Percentiles rank a stretch among this genome's conserved stretches.
Evolutionary conservation across 2,113 vertebrate genomes (phyloP).

Genomic region (Strix aluco): DNA sequence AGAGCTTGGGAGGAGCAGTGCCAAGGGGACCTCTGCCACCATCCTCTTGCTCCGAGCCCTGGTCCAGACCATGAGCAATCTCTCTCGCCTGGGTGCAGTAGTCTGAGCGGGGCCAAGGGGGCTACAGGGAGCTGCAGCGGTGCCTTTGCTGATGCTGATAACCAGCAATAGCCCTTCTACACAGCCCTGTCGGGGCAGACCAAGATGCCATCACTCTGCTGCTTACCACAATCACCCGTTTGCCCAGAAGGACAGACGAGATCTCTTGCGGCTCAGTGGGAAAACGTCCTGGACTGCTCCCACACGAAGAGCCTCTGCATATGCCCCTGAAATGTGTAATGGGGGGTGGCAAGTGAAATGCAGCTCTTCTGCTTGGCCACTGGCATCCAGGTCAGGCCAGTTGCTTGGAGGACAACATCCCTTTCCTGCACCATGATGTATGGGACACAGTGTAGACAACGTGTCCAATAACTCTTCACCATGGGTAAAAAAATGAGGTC

Average conservation of each 20-base stretch:
- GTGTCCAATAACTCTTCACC: not conserved
- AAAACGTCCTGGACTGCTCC: fast-evolving
- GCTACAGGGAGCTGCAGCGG: not conserved
- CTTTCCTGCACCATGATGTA: not conserved
- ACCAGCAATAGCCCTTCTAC: not conserved
- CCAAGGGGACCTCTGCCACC: not conserved
- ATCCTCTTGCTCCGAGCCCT: not conserved
- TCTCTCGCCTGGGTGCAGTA: not conserved
- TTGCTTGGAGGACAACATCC: not conserved
- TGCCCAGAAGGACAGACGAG: not conserved
- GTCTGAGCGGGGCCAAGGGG: not conserved
- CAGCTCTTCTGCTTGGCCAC: not conserved
- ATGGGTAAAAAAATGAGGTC: not conserved
- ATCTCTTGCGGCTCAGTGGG: not conserved
- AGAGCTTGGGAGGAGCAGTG: not conserved
- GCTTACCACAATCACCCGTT: not conserved
- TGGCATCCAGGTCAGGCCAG: not conserved
- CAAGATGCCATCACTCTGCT: not conserved
- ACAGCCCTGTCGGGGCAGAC: fast-evolving
- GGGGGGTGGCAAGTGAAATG: not conserved
- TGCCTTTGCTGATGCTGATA: not conserved
- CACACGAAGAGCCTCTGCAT: not conserved
- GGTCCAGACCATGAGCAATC: fast-evolving
- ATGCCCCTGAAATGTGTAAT: fast-evolving
- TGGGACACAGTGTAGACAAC: fast-evolving